A percentile compares a stretch with the other conserved stretches of the same genome.
Conservation (phyloP, 2,797 vertebrate genomes). For the Discoglossus pictus region DNA sequence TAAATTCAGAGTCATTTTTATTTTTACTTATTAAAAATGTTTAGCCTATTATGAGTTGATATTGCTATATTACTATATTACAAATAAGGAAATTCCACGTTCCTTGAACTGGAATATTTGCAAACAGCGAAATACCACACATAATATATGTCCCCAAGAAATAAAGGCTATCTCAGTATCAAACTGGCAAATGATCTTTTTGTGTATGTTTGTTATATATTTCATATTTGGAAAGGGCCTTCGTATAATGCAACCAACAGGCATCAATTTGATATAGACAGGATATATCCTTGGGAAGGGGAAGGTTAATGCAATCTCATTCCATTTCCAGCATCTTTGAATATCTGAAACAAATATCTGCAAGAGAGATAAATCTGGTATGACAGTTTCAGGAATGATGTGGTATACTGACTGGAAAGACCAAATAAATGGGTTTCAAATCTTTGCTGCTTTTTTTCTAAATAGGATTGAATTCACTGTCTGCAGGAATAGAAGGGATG, state of each 20-base stretch:
- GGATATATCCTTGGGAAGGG: slow-evolving; percentile 7
- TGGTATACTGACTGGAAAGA: background rate
- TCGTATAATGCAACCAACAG: background rate
- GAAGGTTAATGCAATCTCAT: slow-evolving; percentile 7
- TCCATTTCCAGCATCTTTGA: slow-evolving; percentile 14
- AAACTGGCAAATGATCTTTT: too few relatives aligned
- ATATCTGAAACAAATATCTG: slow-evolving; percentile 16
- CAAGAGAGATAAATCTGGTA: background rate
- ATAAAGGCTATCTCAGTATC: too few relatives aligned
- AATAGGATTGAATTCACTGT: rapidly evolving
- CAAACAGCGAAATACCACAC: too few relatives aligned
- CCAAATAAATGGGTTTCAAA: rapidly evolving
- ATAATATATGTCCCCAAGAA: too few relatives aligned
- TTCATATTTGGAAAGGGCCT: background rate
- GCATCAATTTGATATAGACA: background rate
- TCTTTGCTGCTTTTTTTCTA: rapidly evolving
- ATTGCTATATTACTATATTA: too few relatives aligned
- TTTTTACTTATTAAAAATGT: too few relatives aligned
- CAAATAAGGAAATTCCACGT: too few relatives aligned
- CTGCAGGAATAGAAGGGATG: rapidly evolving
- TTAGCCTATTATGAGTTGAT: too few relatives aligned
- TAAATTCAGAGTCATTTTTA: too few relatives aligned
- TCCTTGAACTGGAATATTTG: too few relatives aligned
- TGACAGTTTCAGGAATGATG: rapidly evolving
- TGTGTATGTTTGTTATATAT: too few relatives aligned